Base-by-base conservation (phyloP, 2,113 vertebrate genomes). In the Oryzias curvinotus region DNA sequence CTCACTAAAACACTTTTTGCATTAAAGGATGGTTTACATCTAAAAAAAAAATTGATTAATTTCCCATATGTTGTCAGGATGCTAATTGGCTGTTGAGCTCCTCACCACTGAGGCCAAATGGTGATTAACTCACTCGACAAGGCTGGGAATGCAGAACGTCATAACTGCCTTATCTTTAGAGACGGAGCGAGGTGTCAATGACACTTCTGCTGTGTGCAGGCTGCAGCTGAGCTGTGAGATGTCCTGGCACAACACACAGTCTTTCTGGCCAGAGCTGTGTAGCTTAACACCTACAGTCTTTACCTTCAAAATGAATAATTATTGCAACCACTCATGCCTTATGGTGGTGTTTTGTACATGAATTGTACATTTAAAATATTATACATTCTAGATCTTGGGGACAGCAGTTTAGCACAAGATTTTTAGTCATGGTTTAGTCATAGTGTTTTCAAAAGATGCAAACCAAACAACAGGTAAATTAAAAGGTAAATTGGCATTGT, bases 201-300 rank as follows among this genome's bases (percentile, higher is more conserved):
- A 82, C 86, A 85, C 86, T 82, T 86, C 81, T 87, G 87, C 74
- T 78, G 81, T 74, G 62, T 75, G 73, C 81, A 80, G 81, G 73
- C 79, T 63, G 78, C 88, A 89, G 86, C 83, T 88, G 86, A 89
- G 88, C 85, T 81, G 85, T 79, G 85, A 87, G 77, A 84, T 85
- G 80, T 87, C 77, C 81, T 87, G 86, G 86, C 88, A 84, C 79
- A 82, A 77, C 63, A 25, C 54, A 7, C 57, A 30, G 71, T 60
- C 45, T 76, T 87, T 66, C 46, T 68, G 72, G 75, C 82, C 78
- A 85, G 73, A 67, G 73, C 75, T 72, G 65, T 68, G 67, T 61
- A 71, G 71, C 79, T 28, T 18, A 64, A 80, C 56, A 73, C 70
- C 55, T 68, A 62, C 36, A 74, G 71, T 66, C 73, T 79, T 82